Base-by-base conservation (phyloP, 1,140 invertebrate genomes). In the Neuroterus valhalla region DNA sequence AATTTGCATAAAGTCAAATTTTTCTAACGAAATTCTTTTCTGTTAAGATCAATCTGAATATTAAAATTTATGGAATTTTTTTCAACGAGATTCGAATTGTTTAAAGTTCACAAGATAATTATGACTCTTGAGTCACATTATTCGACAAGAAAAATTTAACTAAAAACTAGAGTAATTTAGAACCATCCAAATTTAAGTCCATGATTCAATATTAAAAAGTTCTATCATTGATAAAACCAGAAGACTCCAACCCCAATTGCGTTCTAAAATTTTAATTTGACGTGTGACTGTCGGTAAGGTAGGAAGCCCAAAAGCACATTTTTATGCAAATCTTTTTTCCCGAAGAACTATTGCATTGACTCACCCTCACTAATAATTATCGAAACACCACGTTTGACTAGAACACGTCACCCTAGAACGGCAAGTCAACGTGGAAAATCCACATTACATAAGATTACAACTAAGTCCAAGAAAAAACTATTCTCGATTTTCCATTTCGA, bases 21-120 rank as follows among this genome's bases (percentile, higher is more conserved):
- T 19, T 38, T 38, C 1, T 38, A 38, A 38, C 6, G 6, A 38
- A 38, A 38, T 38, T 38, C 4, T 8, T 38, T 1, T 38, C 5
- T 8, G 14, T 21, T 5, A 62, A 62, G 11, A 62, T 15, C 4
- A 31, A 62, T 26, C 15, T 55, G n/a, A n/a, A 3, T n/a, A 26
- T 55, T 4, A 23, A 55, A 31, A 15, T 38, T 15, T 14, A n/a
- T 26, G 23, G 14, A 14, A 3, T 17, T 15, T 11, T 15, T 62
- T n/a, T n/a, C 23, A 23, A 31, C 12, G 26, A 38, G 55, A 62
- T 62, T 62, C 23, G 55, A 12, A 62, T 62, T 62, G 55, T 62
- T 31, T 62, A 62, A 62, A 62, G 55, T 62, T 62, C 55, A 62
- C 55, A 26, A 62, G 55, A 62, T 62, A n/a, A n/a, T n/a, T n/a